These are phyloP conservation scores for Vulpes ferrilata DNA, from an alignment of 2,113 vertebrate species.

Conservation along the genomic window DNA sequence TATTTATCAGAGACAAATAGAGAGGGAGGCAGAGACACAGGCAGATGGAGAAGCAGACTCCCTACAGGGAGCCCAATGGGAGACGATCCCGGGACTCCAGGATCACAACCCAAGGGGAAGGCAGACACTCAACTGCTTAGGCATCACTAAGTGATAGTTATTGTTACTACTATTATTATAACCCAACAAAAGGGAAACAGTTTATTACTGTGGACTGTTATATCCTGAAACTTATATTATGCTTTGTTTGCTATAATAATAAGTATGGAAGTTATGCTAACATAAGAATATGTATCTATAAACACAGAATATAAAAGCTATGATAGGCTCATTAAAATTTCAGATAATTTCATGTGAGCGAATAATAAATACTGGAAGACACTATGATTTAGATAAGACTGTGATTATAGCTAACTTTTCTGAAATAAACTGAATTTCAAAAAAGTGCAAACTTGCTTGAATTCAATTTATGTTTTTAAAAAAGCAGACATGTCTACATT, in stretches of 20 bases:
- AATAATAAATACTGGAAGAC: background rate
- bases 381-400: background rate
- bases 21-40: no score
- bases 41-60: no score
- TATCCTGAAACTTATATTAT: background rate
- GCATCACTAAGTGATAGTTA: background rate
- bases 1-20: no score
- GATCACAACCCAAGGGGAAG: no score
- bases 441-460: background rate
- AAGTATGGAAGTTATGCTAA: background rate
- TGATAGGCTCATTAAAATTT: background rate
- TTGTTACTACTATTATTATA: background rate
- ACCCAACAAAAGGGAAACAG: background rate
- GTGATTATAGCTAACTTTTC: background rate
- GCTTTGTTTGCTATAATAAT: background rate
- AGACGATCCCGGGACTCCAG: no score
- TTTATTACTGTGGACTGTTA: background rate
- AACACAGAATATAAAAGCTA: background rate
- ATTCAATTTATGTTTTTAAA: background rate
- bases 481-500: background rate
- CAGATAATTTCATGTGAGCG: background rate
- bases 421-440: background rate
- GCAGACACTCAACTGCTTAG: no score
- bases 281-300: background rate
- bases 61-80: no score